These are phyloP conservation scores for Poicephalus meyeri DNA, from an alignment of 2,113 vertebrate species.

Conservation along the genomic window DNA sequence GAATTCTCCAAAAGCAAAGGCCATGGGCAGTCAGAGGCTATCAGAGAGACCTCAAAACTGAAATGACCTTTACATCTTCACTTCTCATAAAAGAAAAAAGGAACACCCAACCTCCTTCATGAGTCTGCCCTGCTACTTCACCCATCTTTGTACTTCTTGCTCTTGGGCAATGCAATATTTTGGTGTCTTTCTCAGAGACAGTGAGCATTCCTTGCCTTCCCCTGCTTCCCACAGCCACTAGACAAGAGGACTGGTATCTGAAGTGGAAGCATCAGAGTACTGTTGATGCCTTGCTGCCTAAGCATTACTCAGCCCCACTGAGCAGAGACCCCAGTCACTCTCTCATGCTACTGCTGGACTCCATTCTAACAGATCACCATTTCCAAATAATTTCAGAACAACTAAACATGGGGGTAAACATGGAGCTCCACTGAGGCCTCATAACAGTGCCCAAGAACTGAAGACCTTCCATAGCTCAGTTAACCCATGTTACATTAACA, in stretches of 20 bases:
- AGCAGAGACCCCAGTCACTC: background rate
- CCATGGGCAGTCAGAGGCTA: background rate
- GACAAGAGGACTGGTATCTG: background rate
- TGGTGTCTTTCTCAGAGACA: background rate
- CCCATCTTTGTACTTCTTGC: background rate
- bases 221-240: background rate
- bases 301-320: no score
- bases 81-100: background rate
- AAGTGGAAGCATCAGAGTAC: background rate
- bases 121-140: background rate
- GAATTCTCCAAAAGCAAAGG: background rate
- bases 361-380: background rate
- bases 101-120: background rate
- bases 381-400: background rate
- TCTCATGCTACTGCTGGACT: background rate
- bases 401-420: fast-evolving
- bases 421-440: background rate
- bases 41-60: background rate
- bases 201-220: background rate
- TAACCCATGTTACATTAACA: background rate
- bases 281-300: background rate
- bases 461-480: background rate
- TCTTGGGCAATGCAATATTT: background rate
- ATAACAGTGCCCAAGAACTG: background rate
- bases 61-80: background rate